phyloP scores from a whole-genome alignment of 2,888 invertebrate species.

The Chymomyza fuscimana region DNA sequence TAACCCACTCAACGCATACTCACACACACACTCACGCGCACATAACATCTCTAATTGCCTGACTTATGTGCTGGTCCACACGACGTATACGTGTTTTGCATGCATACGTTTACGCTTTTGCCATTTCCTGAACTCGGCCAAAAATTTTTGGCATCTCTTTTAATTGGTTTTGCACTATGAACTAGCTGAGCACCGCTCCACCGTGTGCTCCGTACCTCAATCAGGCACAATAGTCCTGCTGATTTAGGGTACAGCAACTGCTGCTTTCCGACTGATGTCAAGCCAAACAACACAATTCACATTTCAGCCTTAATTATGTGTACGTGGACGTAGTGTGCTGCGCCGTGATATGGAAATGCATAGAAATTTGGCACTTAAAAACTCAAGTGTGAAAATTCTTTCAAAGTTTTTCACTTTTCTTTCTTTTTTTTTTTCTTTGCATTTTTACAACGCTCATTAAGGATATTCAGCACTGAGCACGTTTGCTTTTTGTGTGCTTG shows the following conservation, averaged over 20 bases:
- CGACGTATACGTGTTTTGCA: constrained; percentile 69
- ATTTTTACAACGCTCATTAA: constrained; percentile 1
- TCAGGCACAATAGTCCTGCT: background rate
- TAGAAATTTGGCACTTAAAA: background rate
- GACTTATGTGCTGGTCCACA: constrained; percentile 55
- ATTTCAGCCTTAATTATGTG: background rate
- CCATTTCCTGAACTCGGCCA: background rate
- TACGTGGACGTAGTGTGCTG: background rate
- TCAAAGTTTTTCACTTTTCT: background rate
- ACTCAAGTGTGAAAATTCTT: background rate
- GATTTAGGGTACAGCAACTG: background rate
- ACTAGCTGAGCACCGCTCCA: background rate
- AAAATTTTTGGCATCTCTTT: constrained; percentile 52
- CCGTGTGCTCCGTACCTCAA: background rate
- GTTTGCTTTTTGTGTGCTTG: background rate
- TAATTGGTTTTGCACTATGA: constrained; percentile 55
- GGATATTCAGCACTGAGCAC: background rate
- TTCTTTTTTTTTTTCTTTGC: background rate
- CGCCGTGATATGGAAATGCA: background rate
- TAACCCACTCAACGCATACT: background rate
- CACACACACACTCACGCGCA: constrained; percentile 10
- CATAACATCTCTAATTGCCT: constrained; percentile 61
- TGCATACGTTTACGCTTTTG: constrained; percentile 12
- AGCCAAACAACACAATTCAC: background rate
- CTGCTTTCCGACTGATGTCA: background rate